phyloP scores from a whole-genome alignment of 1,140 invertebrate genomes.

The Drosophila funebris region DNA sequence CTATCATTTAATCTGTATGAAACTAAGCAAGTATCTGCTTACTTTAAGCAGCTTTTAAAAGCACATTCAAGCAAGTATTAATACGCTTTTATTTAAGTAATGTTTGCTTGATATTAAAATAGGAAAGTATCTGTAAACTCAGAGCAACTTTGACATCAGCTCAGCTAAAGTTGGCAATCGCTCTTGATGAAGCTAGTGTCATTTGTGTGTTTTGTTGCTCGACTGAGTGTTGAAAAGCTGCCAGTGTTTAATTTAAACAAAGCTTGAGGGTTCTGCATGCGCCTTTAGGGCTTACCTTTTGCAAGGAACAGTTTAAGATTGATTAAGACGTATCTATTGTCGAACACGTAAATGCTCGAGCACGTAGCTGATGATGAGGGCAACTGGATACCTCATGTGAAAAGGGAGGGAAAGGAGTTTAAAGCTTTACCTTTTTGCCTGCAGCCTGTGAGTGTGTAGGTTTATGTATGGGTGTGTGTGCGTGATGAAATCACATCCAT shows the following conservation, averaged over 20 bases:
- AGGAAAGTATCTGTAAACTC: too few relatives aligned
- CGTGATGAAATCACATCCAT: slow-evolving; percentile 81
- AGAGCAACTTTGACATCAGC: too few relatives aligned
- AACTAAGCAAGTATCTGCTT: too few relatives aligned
- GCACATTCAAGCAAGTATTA: too few relatives aligned
- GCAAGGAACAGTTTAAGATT: slow-evolving; percentile 60
- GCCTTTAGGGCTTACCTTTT: not conserved
- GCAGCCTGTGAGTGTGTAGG: not conserved
- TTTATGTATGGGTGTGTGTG: slow-evolving; percentile 34
- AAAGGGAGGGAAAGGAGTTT: not conserved
- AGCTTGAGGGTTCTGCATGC: slow-evolving; percentile 13
- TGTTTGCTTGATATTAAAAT: too few relatives aligned
- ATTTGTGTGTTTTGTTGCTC: not conserved
- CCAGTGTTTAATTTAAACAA: slow-evolving; percentile 65
- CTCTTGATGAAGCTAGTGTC: not conserved
- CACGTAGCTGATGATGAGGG: slow-evolving; percentile 47
- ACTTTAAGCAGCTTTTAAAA: too few relatives aligned
- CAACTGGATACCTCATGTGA: not conserved
- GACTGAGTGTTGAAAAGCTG: not conserved
- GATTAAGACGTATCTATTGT: slow-evolving; percentile 81
- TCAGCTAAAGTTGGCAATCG: not conserved
- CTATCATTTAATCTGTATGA: too few relatives aligned
- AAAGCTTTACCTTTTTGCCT: slow-evolving; percentile 10
- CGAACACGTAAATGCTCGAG: slow-evolving; percentile 60
- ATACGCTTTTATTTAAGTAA: too few relatives aligned